Percentiles rank a stretch among this genome's conserved stretches.
Conservation (phyloP, 2,888 invertebrate genomes). For the Drosophila merina region DNA sequence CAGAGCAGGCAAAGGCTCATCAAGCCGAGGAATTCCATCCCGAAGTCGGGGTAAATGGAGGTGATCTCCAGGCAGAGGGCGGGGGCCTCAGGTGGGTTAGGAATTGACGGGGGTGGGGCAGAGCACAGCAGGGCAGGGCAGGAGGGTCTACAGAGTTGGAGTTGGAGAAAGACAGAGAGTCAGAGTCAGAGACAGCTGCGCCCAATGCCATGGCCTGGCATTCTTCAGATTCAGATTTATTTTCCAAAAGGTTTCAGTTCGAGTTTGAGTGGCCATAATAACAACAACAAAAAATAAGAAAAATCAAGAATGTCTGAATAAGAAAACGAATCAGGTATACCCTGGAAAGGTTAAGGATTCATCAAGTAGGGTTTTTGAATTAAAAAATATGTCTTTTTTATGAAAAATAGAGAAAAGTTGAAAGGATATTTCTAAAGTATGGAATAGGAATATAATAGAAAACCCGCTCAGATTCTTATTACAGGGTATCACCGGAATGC, state of each 20-base stretch:
- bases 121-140: neutral
- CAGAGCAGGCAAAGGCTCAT: conserved; percentile 58
- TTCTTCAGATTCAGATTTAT: conserved; percentile 79
- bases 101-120: conserved; percentile 7
- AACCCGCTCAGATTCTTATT: neutral
- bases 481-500: conserved; percentile 40
- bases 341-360: neutral
- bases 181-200: conserved; percentile 49
- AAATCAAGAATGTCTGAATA: neutral
- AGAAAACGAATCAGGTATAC: conserved; percentile 3
- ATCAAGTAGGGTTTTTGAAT: too few relatives aligned
- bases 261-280: conserved; percentile 63
- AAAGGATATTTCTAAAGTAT: neutral
- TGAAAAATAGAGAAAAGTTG: neutral
- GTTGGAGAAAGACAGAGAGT: conserved; percentile 9
- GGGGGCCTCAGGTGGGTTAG: neutral
- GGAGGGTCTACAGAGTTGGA: conserved; percentile 21
- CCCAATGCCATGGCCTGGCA: conserved; percentile 60
- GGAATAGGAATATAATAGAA: neutral
- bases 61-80: conserved; percentile 1
- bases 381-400: too few relatives aligned
- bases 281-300: conserved; percentile 55
- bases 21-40: conserved; percentile 65
- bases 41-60: conserved; percentile 19
- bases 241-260: conserved; percentile 69